Evolutionary conservation across 2,113 vertebrate species (phyloP), one percentile per base, ranked within the genome.

Genomic region (Antennarius striatus): DNA sequence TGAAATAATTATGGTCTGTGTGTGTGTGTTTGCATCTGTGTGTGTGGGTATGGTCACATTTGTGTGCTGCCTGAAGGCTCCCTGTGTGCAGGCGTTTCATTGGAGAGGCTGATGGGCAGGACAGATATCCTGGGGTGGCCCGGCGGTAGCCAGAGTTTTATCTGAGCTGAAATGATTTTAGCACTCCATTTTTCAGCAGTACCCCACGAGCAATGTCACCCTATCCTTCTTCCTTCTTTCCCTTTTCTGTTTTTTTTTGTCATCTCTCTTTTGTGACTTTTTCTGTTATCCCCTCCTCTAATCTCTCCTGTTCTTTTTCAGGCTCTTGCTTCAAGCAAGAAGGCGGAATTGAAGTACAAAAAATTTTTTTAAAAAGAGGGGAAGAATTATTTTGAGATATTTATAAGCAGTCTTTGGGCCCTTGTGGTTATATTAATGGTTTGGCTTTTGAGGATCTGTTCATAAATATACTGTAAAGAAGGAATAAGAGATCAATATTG

Each of bases 151-250:
- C 80, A 89, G 79, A 89, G 89, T 80, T 92, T 93, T 93, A 95
- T 93, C 92, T 93, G 94, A 96, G 92, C 91, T 93, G 92, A 96
- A 97, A 97, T 93, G 93, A 96, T 96, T 92, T 92, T 86, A 88
- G 87, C 87, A 83, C 83, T 86, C 82, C 80, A 73, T 90, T 93
- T 86, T 95, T 94, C 92, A 97, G 92, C 92, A 92, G 93, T 91
- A 96, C 84, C 94, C 97, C 94, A 94, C 94, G 94, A 95, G 95
- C 94, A 94, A 95, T 95, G 95, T 97, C 86, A 87, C 51, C 82
- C 65, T 57, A 58, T 53, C 57, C 68, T 59, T 53, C 50, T 15
- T 29, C 56, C 17, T 47, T 58, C 56, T 55, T 11, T 39, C 13
- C 46, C n/a, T 54, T 63, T 32, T 45, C 22, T 22, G 22, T 48